phyloP scores from a whole-genome alignment of 1,140 invertebrate genomes.

The Camponotus pennsylvanicus region DNA sequence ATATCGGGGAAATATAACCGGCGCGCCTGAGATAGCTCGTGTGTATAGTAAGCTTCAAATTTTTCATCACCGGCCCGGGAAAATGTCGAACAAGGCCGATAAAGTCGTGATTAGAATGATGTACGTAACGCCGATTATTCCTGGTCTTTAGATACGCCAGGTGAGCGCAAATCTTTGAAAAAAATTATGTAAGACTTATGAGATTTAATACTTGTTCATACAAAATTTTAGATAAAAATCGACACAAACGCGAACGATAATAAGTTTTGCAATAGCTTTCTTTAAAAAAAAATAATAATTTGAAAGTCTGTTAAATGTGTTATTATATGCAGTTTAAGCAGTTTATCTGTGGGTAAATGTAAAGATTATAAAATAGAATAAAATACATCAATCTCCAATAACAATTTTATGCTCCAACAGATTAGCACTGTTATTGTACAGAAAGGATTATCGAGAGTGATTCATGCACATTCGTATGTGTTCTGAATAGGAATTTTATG shows the following conservation, averaged over 20 bases:
- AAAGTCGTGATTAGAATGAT: conserved; percentile 51
- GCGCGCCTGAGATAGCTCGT: conserved; percentile 43
- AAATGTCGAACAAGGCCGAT: conserved; percentile 43
- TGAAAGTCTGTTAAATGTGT: not conserved
- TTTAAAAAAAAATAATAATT: not conserved
- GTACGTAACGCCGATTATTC: conserved; percentile 15
- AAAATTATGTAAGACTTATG: not conserved
- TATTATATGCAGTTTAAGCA: not conserved
- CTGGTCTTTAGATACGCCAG: not conserved
- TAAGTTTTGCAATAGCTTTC: not conserved
- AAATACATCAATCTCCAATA: not conserved
- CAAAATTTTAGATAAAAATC: not conserved
- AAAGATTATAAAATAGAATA: not conserved
- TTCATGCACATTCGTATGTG: not conserved
- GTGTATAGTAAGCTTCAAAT: conserved; percentile 41
- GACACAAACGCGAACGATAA: not conserved
- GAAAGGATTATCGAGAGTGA: not conserved
- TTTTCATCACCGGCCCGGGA: conserved; percentile 35
- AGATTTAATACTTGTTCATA: conserved; percentile 12
- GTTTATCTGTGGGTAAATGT: not conserved
- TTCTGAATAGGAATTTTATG: not conserved
- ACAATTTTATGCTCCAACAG: not conserved
- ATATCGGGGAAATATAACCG: conserved; percentile 66
- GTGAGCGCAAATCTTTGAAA: not conserved
- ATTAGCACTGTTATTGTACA: not conserved